Base-by-base conservation (phyloP, 1,140 invertebrate species). In the Ditylenchus dipsaci region DNA sequence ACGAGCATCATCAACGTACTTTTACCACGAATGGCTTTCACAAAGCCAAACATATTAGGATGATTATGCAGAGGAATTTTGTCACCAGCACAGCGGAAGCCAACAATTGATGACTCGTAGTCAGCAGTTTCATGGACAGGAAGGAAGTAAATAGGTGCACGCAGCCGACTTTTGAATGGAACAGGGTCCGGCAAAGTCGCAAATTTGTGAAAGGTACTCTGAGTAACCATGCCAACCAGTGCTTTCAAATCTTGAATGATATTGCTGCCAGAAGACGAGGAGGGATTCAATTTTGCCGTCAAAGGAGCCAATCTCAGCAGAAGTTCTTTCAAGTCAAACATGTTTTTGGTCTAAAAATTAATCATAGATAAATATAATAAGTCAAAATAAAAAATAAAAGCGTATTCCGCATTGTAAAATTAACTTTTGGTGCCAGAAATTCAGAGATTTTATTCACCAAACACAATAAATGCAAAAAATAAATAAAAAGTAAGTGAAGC, bases 21-120 rank as follows among this genome's bases (percentile, higher is more conserved):
- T 38, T 33, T 26, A 23, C 75, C 75, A 30, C 64, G 42, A 3
- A 76, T 19, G 23, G 66, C 57, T 13, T 66, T 56, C 21, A 76
- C 62, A 64, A 76, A 76, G 13, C 76, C 75, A 47, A 56, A 65
- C 56, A 70, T 79, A 26, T 67, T 38, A n/a, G 63, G 77, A 62
- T 76, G 75, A 58, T 76, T 67, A 30, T 76, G 75, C 3, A 76
- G 63, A 1, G 75, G 75, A 61, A 76, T 68, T 33, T 43, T 63
- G 21, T 53, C 63, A 27, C 77, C 77, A 21, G 60, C 27, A 23
- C 23, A 63, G 23, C 63, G 66, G 21, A 76, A 64, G 1, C 73
- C 75, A 59, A 76, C 80, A 57, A 79, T 49, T 19, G 26, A 23
- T 17, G 38, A 56, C 29, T 66, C 61, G 59, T 78, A 65, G 30